phyloP scores from a whole-genome alignment of 2,888 invertebrate genomes.

The Eupithecia dodoneata region DNA sequence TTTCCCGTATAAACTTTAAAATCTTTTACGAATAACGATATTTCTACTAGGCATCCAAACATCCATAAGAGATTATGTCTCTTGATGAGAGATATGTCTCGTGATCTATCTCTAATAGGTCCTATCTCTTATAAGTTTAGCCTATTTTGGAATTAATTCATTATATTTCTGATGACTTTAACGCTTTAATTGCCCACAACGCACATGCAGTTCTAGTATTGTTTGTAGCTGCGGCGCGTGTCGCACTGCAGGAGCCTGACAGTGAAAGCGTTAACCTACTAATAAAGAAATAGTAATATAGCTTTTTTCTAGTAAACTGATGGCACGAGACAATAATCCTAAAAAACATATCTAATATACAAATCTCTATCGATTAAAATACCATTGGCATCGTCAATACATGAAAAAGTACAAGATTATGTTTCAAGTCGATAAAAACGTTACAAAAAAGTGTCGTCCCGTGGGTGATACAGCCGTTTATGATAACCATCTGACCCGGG shows the following conservation, averaged over 20 bases:
- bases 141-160: too few species aligned
- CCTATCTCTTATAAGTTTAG: too few species aligned
- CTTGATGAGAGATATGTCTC: too few species aligned
- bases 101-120: too few species aligned
- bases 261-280: not conserved
- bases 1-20: not conserved
- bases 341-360: constrained; percentile 8
- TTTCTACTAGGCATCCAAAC: not conserved
- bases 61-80: too few species aligned
- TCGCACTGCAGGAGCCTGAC: too few species aligned
- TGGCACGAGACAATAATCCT: constrained; percentile 13
- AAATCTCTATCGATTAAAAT: constrained; percentile 29
- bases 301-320: not conserved
- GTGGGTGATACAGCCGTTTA: constrained; percentile 83
- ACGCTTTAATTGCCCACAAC: too few species aligned
- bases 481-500: constrained; percentile 82
- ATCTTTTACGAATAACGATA: not conserved
- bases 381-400: constrained; percentile 48
- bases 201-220: too few species aligned
- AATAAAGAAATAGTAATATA: not conserved
- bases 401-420: constrained; percentile 62
- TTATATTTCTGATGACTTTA: too few species aligned
- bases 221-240: too few species aligned
- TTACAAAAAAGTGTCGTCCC: constrained; percentile 81
- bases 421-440: constrained; percentile 74